Conservation (phyloP, 1,140 invertebrate species). For the Lasaia peninsularis region DNA sequence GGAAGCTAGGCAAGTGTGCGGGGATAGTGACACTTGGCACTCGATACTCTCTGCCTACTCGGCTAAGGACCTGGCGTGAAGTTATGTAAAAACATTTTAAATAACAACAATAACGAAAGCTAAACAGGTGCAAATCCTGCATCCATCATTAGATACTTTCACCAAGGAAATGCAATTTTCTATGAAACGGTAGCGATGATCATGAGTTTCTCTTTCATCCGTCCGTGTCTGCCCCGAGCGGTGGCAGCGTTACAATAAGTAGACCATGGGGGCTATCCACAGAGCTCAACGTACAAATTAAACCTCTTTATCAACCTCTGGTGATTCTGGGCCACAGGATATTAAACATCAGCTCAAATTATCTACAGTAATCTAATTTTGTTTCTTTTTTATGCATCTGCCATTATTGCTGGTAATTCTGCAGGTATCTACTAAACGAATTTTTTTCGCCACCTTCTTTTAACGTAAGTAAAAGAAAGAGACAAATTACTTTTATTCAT, state of each 20-base stretch:
- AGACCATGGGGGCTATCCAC: slow-evolving; percentile 43
- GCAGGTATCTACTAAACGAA: no score
- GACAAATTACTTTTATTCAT: no score
- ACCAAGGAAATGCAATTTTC: slow-evolving; percentile 71
- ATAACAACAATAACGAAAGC: slow-evolving; percentile 9
- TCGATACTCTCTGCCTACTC: no score
- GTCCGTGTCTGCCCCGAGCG: slow-evolving; percentile 51
- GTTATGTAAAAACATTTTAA: no score
- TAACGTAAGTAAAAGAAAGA: no score
- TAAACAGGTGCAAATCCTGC: slow-evolving; percentile 45
- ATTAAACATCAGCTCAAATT: neutral
- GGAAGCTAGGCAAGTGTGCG: no score
- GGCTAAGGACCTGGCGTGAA: no score
- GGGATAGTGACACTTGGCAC: no score
- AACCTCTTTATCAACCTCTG: slow-evolving; percentile 19
- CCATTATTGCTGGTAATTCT: no score
- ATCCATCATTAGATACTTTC: slow-evolving; percentile 67
- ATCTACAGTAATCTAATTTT: neutral
- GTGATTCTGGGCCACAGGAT: neutral
- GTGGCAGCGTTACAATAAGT: slow-evolving; percentile 31
- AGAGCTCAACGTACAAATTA: slow-evolving; percentile 40
- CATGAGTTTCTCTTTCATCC: slow-evolving; percentile 66
- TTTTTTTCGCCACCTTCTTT: no score
- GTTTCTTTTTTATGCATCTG: no score
- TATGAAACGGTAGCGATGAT: slow-evolving; percentile 72